A percentile compares a stretch with the other conserved stretches of the same genome.
Conservation (phyloP, 2,797 vertebrate species). For the Nyctalus aviator region DNA sequence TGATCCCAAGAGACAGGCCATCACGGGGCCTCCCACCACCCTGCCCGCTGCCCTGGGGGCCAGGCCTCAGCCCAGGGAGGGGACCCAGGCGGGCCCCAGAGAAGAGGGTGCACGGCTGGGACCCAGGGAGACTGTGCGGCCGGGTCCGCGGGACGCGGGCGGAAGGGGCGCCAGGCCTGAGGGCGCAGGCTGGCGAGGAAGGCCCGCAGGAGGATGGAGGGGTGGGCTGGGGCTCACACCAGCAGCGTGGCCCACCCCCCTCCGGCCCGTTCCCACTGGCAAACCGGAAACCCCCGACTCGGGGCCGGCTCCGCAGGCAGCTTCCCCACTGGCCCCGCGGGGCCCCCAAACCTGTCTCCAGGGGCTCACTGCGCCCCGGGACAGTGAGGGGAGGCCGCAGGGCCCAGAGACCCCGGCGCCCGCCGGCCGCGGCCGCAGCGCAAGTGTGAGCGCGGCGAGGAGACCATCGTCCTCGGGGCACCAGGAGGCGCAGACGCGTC, state of each 20-base stretch:
- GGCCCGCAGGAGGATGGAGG: accelerated
- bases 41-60: not conserved
- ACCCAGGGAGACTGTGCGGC: not conserved
- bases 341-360: not conserved
- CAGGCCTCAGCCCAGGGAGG: not conserved
- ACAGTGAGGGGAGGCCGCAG: accelerated
- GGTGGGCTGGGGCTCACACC: too few species aligned
- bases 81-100: too few species aligned
- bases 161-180: accelerated
- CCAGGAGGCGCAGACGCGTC: too few species aligned
- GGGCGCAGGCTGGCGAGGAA: not conserved
- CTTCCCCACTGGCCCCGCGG: too few species aligned
- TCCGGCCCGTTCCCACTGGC: too few species aligned
- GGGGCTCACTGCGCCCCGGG: not conserved
- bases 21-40: accelerated
- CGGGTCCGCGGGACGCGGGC: accelerated
- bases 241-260: not conserved
- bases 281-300: accelerated
- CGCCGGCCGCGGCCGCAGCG: not conserved
- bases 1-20: not conserved
- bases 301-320: too few species aligned
- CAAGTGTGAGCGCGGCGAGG: accelerated
- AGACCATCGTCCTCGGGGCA: too few species aligned
- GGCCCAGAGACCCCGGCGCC: accelerated
- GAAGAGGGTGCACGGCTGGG: not conserved